Evolutionary conservation across 2,797 vertebrate species (phyloP).

Genomic region (Manis crassicaudata): DNA sequence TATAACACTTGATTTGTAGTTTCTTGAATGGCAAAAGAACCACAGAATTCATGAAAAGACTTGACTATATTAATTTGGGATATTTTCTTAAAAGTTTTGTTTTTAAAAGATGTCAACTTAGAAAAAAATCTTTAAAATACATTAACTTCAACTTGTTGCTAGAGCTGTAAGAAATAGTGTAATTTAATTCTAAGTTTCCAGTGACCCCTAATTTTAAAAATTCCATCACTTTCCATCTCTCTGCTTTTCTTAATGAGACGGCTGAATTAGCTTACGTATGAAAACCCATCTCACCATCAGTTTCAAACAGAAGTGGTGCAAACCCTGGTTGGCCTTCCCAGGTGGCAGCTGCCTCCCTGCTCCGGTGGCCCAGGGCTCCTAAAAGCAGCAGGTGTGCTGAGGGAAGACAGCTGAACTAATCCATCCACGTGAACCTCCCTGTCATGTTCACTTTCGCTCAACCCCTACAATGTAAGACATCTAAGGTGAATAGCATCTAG

Average conservation of each 20-base stretch:
- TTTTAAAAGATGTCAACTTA: conserved; percentile 7
- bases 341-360: not conserved
- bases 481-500: not conserved
- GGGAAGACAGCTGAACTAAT: not conserved
- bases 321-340: not conserved
- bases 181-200: conserved; percentile 1
- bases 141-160: not conserved
- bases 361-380: too few species aligned
- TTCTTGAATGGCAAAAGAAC: not conserved
- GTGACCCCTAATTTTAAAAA: not conserved
- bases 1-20: not conserved
- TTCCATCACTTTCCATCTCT: not conserved
- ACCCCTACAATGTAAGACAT: not conserved
- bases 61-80: not conserved
- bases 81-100: not conserved
- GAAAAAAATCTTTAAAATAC: not conserved
- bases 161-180: not conserved
- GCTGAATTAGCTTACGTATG: not conserved
- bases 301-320: not conserved
- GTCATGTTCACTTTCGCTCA: not conserved
- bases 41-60: not conserved
- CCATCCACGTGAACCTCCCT: not conserved
- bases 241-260: not conserved
- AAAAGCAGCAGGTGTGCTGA: not conserved
- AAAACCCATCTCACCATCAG: not conserved